phyloP scores from a whole-genome alignment of 1,140 invertebrate genomes.

The Elysia chlorotica region DNA sequence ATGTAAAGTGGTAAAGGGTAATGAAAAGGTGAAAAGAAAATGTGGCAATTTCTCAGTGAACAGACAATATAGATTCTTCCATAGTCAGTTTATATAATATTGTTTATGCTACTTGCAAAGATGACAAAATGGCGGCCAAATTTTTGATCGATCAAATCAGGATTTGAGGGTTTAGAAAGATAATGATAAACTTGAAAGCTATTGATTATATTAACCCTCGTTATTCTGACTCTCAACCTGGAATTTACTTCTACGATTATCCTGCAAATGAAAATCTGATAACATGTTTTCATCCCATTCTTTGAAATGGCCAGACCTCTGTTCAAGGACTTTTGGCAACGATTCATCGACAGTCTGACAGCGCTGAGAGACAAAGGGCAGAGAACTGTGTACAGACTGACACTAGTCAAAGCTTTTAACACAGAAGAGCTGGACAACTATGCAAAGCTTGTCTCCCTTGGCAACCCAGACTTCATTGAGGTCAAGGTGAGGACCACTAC shows the following conservation, averaged over 20 bases:
- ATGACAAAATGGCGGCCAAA: not conserved
- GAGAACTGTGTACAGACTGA: slow-evolving; percentile 71
- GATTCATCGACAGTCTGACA: slow-evolving; percentile 68
- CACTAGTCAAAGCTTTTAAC: slow-evolving; percentile 71
- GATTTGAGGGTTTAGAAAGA: not conserved
- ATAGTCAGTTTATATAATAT: too few relatives aligned
- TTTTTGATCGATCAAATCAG: not conserved
- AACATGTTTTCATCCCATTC: too few relatives aligned
- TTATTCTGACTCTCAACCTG: too few relatives aligned
- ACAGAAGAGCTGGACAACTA: slow-evolving; percentile 70
- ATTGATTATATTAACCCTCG: too few relatives aligned
- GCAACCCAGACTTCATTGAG: slow-evolving; percentile 73
- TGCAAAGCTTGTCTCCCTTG: slow-evolving; percentile 67
- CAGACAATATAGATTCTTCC: too few relatives aligned
- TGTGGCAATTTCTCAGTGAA: too few relatives aligned
- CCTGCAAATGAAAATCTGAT: too few relatives aligned
- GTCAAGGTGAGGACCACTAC: slow-evolving; percentile 70
- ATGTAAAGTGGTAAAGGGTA: too few relatives aligned
- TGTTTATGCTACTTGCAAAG: too few relatives aligned
- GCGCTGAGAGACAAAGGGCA: slow-evolving; percentile 68
- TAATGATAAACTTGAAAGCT: too few relatives aligned
- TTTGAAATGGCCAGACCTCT: slow-evolving; percentile 67
- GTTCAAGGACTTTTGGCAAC: slow-evolving; percentile 71
- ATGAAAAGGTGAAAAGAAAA: too few relatives aligned
- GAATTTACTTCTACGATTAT: too few relatives aligned